Percentiles rank a stretch among this genome's conserved stretches.
These are phyloP conservation scores for Scelioninae gen. 2 DNA, from an alignment of 2,888 invertebrate species.

Conservation along the genomic window DNA sequence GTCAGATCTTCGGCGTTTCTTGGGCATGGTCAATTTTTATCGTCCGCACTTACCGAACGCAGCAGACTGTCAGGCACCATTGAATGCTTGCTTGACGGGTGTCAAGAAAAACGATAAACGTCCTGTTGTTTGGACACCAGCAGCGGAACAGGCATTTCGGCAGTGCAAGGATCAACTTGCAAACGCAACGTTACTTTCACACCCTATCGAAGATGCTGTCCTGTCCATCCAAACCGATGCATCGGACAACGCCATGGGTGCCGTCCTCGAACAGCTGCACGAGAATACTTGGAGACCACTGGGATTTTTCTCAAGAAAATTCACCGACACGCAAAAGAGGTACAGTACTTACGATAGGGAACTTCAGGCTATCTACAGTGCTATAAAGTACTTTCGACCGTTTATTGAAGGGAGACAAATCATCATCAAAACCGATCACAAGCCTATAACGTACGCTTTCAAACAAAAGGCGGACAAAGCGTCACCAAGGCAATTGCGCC, in stretches of 20 bases:
- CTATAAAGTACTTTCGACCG: neutral
- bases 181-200: conserved; percentile 37
- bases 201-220: conserved; percentile 23
- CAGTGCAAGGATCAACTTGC: conserved; percentile 32
- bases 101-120: conserved; percentile 50
- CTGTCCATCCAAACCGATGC: conserved; percentile 6
- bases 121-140: conserved; percentile 46
- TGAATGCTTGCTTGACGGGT: neutral
- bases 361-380: conserved; percentile 5
- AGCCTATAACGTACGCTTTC: too few relatives aligned
- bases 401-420: too few relatives aligned
- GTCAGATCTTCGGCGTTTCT: conserved; percentile 34
- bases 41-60: conserved; percentile 33
- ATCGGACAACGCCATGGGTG: conserved; percentile 7
- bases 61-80: conserved; percentile 6
- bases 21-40: conserved; percentile 39
- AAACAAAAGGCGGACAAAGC: too few relatives aligned
- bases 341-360: conserved; percentile 19
- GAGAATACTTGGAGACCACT: neutral
- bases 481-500: conserved; percentile 1
- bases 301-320: conserved; percentile 6
- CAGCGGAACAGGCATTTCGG: conserved; percentile 40
- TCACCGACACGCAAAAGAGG: neutral
- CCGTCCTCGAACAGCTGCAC: conserved; percentile 11
- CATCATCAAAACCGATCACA: too few relatives aligned